Percentiles rank a stretch among this genome's conserved stretches.
These are phyloP conservation scores for Chrysodeixis includens DNA, from an alignment of 2,888 invertebrate species.

Conservation along the genomic window DNA sequence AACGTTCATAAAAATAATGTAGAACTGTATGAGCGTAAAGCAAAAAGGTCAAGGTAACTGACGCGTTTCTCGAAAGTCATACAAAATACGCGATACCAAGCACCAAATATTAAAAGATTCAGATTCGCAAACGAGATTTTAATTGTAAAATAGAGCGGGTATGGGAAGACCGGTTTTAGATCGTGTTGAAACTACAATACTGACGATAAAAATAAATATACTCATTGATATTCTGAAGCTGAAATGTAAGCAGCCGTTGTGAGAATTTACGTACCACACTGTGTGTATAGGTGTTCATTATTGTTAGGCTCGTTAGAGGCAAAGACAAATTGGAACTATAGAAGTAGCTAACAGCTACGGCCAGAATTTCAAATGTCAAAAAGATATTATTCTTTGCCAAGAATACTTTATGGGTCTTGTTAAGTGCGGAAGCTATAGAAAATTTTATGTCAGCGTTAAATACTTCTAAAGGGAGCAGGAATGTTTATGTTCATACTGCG, in stretches of 20 bases:
- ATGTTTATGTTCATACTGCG: conserved; percentile 25
- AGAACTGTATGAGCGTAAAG: conserved; percentile 29
- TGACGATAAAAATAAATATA: conserved; percentile 59
- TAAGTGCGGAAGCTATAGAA: conserved; percentile 27
- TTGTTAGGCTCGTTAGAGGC: conserved; percentile 39
- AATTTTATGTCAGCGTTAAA: conserved; percentile 2
- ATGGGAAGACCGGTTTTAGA: conserved; percentile 51
- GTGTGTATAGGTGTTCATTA: conserved; percentile 49
- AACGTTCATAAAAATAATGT: conserved; percentile 41
- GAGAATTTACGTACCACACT: conserved; percentile 28
- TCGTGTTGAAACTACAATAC: conserved; percentile 54
- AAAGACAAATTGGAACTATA: conserved; percentile 18
- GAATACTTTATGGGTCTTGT: conserved; percentile 25
- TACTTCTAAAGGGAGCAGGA: conserved; percentile 13
- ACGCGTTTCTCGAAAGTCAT: conserved; percentile 42
- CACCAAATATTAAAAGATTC: conserved; percentile 32
- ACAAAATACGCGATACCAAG: conserved; percentile 25
- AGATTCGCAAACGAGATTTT: conserved; percentile 46
- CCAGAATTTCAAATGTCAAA: conserved; percentile 27
- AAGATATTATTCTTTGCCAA: conserved; percentile 19
- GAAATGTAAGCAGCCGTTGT: conserved; percentile 52
- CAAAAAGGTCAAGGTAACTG: conserved; percentile 55
- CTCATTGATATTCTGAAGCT: conserved; percentile 62
- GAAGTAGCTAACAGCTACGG: conserved; percentile 14
- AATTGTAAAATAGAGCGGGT: conserved; percentile 47